phyloP scores from a whole-genome alignment of 1,140 invertebrate genomes.

The Scaptomyza montana region DNA sequence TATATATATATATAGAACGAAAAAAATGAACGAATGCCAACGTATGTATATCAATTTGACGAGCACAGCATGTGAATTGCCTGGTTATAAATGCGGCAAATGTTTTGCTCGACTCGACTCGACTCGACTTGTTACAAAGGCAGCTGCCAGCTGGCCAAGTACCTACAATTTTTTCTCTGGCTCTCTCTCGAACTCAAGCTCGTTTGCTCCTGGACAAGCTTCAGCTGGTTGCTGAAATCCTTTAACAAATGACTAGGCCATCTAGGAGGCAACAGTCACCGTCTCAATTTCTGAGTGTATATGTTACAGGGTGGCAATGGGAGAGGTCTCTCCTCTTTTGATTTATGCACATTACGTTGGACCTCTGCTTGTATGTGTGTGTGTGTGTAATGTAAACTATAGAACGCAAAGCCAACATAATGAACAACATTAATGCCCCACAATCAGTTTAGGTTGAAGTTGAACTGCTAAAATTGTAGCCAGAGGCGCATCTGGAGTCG shows the following conservation, averaged over 20 bases:
- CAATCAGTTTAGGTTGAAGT: conserved; percentile 30
- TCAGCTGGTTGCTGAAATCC: conserved; percentile 34
- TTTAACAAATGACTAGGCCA: conserved; percentile 57
- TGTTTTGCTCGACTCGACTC: conserved; percentile 15
- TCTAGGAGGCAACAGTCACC: conserved; percentile 7
- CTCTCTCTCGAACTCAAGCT: conserved; percentile 1
- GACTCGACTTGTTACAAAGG: background rate
- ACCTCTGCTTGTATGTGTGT: background rate
- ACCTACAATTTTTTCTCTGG: conserved; percentile 16
- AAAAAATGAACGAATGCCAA: background rate
- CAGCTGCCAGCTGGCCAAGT: conserved; percentile 25
- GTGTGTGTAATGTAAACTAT: conserved; percentile 15
- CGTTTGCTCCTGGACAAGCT: conserved; percentile 3
- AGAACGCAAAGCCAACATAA: conserved; percentile 38
- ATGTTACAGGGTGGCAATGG: background rate
- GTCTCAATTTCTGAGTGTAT: conserved; percentile 11
- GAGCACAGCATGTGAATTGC: conserved; percentile 28
- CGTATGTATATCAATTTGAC: conserved; percentile 49
- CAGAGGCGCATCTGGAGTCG: background rate
- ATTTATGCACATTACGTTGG: conserved; percentile 1
- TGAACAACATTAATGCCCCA: conserved; percentile 41
- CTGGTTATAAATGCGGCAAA: conserved; percentile 53
- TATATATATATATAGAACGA: background rate
- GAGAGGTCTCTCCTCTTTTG: conserved; percentile 2
- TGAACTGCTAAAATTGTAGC: conserved; percentile 7